Evolutionary conservation across 2,113 vertebrate species (phyloP), one percentile per base, ranked within the genome.

Genomic region (Sebastes schlegelii): DNA sequence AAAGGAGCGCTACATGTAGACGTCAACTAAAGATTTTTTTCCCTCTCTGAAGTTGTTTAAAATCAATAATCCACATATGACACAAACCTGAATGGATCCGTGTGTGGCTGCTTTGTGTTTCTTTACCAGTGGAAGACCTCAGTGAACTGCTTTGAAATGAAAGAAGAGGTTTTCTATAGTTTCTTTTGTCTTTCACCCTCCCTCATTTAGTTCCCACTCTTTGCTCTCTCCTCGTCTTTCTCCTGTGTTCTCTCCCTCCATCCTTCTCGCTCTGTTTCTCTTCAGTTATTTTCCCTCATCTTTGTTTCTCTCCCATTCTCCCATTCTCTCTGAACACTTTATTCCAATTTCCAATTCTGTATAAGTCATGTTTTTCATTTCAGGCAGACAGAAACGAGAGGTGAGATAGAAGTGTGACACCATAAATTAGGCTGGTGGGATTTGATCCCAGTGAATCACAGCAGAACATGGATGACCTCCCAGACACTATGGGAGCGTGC

Each of bases 361-460:
- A 34, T 34, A 67, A 69, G 74, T 83, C 64, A 60, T 55, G 52
- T 72, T 86, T 85, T 81, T 85, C 23, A 84, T 67, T 46, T 61
- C 55, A 60, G 26, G 34, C 60, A 19, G 75, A 48, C 64, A 87
- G 34, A 82, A 84, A 64, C 19, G 1, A 74, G 51, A 80, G 48
- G 54, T 55, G 80, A 60, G 72, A 74, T 61, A 82, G 52, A 89
- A 72, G 66, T 81, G 80, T 79, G 74, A 60, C 77, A 68, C 21
- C 76, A 70, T 84, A 84, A 82, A 88, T 90, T 68, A 79, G 45
- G 8, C 69, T 74, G 69, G 67, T 74, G 69, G 67, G 74, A 84
- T 85, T 74, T 69, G 71, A 86, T 86, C 80, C 80, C 74, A 55
- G 40, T 63, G 77, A 86, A 52, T 75, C 66, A 64, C 74, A 79